phyloP scores from a whole-genome alignment of 2,113 vertebrate species.

The Eptatretus burgeri region DNA sequence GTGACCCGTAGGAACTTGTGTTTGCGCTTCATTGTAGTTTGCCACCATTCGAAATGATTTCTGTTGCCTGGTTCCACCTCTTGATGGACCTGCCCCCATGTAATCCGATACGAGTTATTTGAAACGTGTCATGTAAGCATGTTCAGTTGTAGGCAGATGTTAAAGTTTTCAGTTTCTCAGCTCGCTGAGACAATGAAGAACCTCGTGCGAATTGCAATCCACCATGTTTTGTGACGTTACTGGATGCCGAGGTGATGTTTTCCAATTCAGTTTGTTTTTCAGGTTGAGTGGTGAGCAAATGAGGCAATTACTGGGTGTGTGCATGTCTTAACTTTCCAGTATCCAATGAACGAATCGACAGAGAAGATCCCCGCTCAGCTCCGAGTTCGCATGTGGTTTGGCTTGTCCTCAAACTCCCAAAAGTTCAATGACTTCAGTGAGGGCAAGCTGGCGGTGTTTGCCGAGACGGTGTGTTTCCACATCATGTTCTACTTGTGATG shows the following conservation, averaged over 20 bases:
- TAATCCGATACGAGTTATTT: too few species aligned
- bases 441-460: slow-evolving; percentile 13
- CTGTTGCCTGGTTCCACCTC: too few species aligned
- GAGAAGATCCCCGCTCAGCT: slow-evolving; percentile 12
- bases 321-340: slow-evolving; percentile 11
- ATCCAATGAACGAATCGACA: slow-evolving; percentile 13
- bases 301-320: too few species aligned
- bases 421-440: slow-evolving; percentile 12
- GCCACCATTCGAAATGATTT: too few species aligned
- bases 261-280: background rate
- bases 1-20: too few species aligned
- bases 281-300: too few species aligned
- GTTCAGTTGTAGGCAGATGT: too few species aligned
- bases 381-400: slow-evolving; percentile 23
- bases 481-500: too few species aligned
- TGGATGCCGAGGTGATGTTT: background rate
- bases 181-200: background rate
- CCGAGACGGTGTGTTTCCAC: slow-evolving; percentile 14
- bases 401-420: slow-evolving; percentile 13
- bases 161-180: background rate
- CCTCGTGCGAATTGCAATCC: too few species aligned
- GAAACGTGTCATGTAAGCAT: too few species aligned
- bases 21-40: too few species aligned
- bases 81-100: too few species aligned
- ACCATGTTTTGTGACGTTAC: background rate